Percentiles rank a stretch among this genome's conserved stretches.
These are phyloP conservation scores for Hoplodrina blanda DNA, from an alignment of 2,888 invertebrate species.

Conservation along the genomic window DNA sequence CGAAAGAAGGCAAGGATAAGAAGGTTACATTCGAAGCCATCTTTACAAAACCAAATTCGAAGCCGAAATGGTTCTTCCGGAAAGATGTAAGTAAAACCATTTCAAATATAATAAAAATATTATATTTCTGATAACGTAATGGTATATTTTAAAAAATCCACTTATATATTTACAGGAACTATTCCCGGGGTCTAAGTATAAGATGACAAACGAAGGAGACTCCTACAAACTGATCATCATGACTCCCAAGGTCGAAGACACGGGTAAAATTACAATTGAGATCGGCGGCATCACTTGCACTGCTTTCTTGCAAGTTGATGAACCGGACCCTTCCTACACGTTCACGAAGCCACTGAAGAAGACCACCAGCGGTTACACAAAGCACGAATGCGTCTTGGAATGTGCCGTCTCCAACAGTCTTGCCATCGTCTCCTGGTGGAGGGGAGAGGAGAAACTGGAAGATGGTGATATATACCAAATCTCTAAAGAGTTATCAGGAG, in stretches of 20 bases:
- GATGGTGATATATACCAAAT: constrained; percentile 96
- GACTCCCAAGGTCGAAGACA: constrained; percentile 98
- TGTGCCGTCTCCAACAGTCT: constrained; percentile 98
- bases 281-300: constrained; percentile 97
- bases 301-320: constrained; percentile 98
- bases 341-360: constrained; percentile 98
- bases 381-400: constrained; percentile 97
- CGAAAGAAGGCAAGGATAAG: constrained; percentile 98
- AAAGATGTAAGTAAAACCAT: constrained; percentile 94
- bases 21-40: constrained; percentile 97
- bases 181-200: constrained; percentile 98
- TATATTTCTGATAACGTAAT: not conserved
- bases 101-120: not conserved
- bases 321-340: constrained; percentile 98
- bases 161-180: constrained; percentile 92
- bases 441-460: constrained; percentile 94
- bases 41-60: constrained; percentile 98
- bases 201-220: constrained; percentile 98
- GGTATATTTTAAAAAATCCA: not conserved
- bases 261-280: constrained; percentile 98
- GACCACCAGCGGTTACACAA: constrained; percentile 96
- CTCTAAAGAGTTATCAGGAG: constrained; percentile 97
- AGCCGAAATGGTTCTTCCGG: constrained; percentile 97
- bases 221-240: constrained; percentile 97
- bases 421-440: constrained; percentile 98